Evolutionary conservation across 2,797 vertebrate genomes (phyloP), one percentile per base, ranked within the genome.

Genomic region (Falco cherrug): DNA sequence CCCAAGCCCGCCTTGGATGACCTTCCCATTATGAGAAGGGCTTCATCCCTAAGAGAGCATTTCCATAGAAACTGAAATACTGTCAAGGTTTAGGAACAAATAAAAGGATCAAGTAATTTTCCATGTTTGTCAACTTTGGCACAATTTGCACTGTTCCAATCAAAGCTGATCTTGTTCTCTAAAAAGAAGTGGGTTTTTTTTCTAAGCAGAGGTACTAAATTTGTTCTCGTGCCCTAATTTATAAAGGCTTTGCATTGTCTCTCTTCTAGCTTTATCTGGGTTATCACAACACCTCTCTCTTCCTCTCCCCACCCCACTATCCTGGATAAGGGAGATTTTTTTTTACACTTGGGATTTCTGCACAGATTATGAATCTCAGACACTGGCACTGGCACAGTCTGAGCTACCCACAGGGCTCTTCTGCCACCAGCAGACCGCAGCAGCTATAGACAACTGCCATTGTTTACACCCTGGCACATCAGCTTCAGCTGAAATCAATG

Each of bases 51-150:
- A 69, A 54, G 94, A 85, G 25, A 89, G 13, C 53, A 81, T 90
- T 90, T 91, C 92, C 78, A 92, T 91, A 90, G 91, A 92, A 97
- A 95, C 93, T 47, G 59, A 89, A 89, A 84, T 56, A 37, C 16
- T 70, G 48, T 86, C 74, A 67, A 70, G 26, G 45, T 56, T 89
- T 48, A 71, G 69, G 65, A 95, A 92, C 53, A 94, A 89, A 96
- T 69, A 86, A 84, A 74, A 90, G 35, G 39, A 86, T 56, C 15
- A 5, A 93, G 80, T 75, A 59, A 94, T 93, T 95, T 97, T 96
- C 95, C 79, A 9, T 29, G 50, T 93, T 93, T 95, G 92, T 95
- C 87, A 93, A 0, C 57, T 96, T 96, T 95, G 94, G 92, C 95
- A 94, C 89, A 83, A 45, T 65, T 81, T 64, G 37, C n/a, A 39